Conservation (phyloP, 1,140 invertebrate genomes). For the Drosophila willistoni region DNA sequence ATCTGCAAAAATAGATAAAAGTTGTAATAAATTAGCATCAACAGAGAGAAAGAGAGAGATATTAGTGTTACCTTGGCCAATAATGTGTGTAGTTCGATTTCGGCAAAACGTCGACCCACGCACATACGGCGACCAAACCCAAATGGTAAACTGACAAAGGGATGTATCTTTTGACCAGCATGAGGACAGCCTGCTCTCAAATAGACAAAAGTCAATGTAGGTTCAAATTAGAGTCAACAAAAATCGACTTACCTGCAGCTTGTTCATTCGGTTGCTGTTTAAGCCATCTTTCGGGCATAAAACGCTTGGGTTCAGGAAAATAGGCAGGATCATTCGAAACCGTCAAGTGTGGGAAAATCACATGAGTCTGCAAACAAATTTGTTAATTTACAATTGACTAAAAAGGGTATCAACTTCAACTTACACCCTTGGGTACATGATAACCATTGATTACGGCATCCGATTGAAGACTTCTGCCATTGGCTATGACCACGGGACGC, state of each 20-base stretch:
- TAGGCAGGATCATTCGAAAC: slow-evolving; percentile 90
- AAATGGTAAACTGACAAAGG: slow-evolving; percentile 91
- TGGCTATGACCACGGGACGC: slow-evolving; percentile 94
- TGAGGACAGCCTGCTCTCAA: slow-evolving; percentile 58
- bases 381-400: neutral
- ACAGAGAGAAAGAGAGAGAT: neutral
- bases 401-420: slow-evolving; percentile 39
- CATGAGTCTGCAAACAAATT: slow-evolving; percentile 87
- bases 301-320: slow-evolving; percentile 87
- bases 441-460: slow-evolving; percentile 92
- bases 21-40: slow-evolving; percentile 28
- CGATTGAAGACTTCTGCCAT: slow-evolving; percentile 90
- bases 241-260: slow-evolving; percentile 40
- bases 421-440: slow-evolving; percentile 93
- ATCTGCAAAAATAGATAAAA: slow-evolving; percentile 84
- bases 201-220: slow-evolving; percentile 12
- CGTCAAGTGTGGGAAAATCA: slow-evolving; percentile 92
- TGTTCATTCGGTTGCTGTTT: slow-evolving; percentile 69
- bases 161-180: slow-evolving; percentile 85
- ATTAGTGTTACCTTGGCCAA: slow-evolving; percentile 84
- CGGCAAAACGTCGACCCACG: slow-evolving; percentile 91
- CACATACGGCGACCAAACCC: slow-evolving; percentile 93
- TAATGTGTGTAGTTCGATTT: slow-evolving; percentile 90
- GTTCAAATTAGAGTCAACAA: neutral
- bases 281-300: slow-evolving; percentile 91